A percentile compares a stretch with the other conserved stretches of the same genome.
Evolutionary conservation across 1,140 invertebrate species (phyloP).

Genomic region (Eupristina koningsbergeri): DNA sequence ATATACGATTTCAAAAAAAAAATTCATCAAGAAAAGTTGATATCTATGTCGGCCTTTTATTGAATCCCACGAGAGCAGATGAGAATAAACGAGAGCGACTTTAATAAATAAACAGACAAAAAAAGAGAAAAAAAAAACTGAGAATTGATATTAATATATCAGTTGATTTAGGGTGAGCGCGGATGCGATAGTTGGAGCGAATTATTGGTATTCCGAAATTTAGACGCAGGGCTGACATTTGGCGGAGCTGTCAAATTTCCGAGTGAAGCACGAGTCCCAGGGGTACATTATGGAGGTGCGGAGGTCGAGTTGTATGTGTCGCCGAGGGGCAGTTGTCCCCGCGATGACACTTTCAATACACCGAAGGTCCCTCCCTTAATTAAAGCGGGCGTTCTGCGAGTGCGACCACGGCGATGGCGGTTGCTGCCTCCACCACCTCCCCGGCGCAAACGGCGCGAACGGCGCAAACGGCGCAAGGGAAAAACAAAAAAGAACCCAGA

Average conservation of each 20-base stretch:
- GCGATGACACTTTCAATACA: slow-evolving; percentile 43
- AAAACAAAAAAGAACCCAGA: not conserved
- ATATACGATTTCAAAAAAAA: too few relatives aligned
- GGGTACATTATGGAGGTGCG: slow-evolving; percentile 15
- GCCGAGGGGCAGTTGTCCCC: slow-evolving; percentile 43
- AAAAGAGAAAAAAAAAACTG: too few relatives aligned
- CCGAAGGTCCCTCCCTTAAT: slow-evolving; percentile 49
- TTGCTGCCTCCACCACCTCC: not conserved
- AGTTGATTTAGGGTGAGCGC: not conserved
- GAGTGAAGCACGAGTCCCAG: slow-evolving; percentile 24
- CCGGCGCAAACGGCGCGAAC: not conserved
- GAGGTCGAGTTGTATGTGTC: not conserved
- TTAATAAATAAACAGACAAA: too few relatives aligned
- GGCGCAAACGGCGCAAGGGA: not conserved
- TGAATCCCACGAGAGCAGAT: too few relatives aligned
- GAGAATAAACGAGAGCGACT: too few relatives aligned
- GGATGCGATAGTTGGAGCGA: not conserved
- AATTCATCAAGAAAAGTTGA: too few relatives aligned
- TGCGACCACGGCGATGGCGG: too few relatives aligned
- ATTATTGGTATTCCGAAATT: not conserved
- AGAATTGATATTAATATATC: not conserved
- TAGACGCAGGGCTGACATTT: not conserved
- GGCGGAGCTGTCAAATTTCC: slow-evolving; percentile 25
- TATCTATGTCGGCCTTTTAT: too few relatives aligned
- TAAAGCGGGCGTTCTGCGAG: slow-evolving; percentile 32